A percentile compares a stretch with the other conserved stretches of the same genome.
These are phyloP conservation scores for Lithosia quadra DNA, from an alignment of 2,888 invertebrate species.

Conservation along the genomic window DNA sequence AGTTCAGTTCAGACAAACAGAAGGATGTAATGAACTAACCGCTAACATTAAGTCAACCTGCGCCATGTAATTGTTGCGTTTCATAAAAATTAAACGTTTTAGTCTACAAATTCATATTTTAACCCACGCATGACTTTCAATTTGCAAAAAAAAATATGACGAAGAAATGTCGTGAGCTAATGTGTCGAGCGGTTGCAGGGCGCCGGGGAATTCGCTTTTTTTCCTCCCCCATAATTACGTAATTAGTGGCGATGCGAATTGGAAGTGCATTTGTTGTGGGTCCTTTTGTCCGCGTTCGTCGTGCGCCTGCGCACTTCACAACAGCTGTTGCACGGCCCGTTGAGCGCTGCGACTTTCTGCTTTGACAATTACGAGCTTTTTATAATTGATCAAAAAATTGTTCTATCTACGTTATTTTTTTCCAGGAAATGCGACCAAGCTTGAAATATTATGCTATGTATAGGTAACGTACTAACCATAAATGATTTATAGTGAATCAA, in stretches of 20 bases:
- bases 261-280: constrained; percentile 79
- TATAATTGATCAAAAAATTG: constrained; percentile 28
- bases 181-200: constrained; percentile 70
- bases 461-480: not conserved
- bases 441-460: constrained; percentile 16
- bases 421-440: constrained; percentile 18
- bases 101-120: constrained; percentile 57
- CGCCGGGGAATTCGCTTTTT: constrained; percentile 75
- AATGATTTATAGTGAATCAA: constrained; percentile 7
- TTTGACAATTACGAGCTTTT: constrained; percentile 54
- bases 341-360: constrained; percentile 68
- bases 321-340: constrained; percentile 78
- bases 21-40: constrained; percentile 32
- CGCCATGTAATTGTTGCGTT: constrained; percentile 47
- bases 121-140: constrained; percentile 75
- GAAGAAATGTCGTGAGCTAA: constrained; percentile 79
- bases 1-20: constrained; percentile 22
- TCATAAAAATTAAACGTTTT: constrained; percentile 55
- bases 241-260: constrained; percentile 84
- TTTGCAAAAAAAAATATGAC: constrained; percentile 67
- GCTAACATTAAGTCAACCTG: constrained; percentile 38
- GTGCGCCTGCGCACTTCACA: constrained; percentile 71
- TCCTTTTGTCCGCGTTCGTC: constrained; percentile 78
- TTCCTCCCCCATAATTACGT: constrained; percentile 83
- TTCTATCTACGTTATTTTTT: constrained; percentile 18